These are phyloP conservation scores for Tenodera sinensis DNA, from an alignment of 2,888 invertebrate genomes.

Conservation along the genomic window DNA sequence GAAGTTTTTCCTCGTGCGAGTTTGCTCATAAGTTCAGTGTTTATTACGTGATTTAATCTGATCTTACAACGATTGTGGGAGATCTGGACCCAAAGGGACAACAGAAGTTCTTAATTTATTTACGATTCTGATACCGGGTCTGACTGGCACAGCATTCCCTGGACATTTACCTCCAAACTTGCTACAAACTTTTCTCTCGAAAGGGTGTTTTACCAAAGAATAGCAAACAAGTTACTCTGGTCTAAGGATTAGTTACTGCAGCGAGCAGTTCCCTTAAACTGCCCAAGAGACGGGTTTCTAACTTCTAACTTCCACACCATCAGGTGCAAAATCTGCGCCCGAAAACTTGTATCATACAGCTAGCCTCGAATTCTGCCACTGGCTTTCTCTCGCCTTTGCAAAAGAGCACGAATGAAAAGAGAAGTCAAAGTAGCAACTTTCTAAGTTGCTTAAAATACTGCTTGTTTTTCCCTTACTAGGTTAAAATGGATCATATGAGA, in stretches of 20 bases:
- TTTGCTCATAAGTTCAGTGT: neutral
- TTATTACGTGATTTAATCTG: neutral
- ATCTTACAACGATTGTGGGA: neutral
- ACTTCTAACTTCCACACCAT: neutral
- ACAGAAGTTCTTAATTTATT: neutral
- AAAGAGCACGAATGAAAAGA: no score
- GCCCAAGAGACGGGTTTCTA: neutral
- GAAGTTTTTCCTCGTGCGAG: neutral
- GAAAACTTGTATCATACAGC: no score
- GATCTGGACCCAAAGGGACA: neutral
- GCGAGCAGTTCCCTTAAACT: neutral
- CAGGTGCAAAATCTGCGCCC: neutral
- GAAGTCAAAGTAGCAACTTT: no score
- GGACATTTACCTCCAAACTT: neutral
- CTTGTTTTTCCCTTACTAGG: no score
- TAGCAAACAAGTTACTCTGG: neutral
- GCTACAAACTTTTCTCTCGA: neutral
- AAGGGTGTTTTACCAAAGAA: neutral
- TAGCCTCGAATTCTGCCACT: no score
- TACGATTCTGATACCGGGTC: neutral
- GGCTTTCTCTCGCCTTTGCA: no score
- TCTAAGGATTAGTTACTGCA: neutral
- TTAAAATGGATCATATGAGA: no score
- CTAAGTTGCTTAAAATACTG: no score
- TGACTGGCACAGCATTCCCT: neutral